These are phyloP conservation scores for Zaprionus capensis DNA, from an alignment of 1,140 invertebrate species.

Conservation along the genomic window DNA sequence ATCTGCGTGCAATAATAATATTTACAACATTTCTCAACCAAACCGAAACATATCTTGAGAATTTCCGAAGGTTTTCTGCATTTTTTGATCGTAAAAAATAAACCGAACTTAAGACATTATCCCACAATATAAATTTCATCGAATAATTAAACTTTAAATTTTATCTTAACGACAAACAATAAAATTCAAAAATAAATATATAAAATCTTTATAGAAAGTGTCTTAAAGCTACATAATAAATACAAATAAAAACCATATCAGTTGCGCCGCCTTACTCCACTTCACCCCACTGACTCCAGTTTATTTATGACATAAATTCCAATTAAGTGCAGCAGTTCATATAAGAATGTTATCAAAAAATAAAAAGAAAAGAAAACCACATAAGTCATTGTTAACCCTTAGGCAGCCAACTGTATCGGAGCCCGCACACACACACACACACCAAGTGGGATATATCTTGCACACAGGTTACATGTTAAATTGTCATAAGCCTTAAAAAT, in stretches of 20 bases:
- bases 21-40: too few relatives aligned
- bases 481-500: slow-evolving; percentile 81
- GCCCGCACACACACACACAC: neutral
- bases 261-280: neutral
- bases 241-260: neutral
- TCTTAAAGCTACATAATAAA: neutral
- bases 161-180: neutral
- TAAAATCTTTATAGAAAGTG: neutral
- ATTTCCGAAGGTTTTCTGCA: too few relatives aligned
- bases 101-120: too few relatives aligned
- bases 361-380: slow-evolving; percentile 17
- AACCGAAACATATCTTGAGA: too few relatives aligned
- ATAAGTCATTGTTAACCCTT: slow-evolving; percentile 60
- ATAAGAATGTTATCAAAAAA: slow-evolving; percentile 25
- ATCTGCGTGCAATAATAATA: too few relatives aligned
- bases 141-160: too few relatives aligned
- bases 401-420: slow-evolving; percentile 27
- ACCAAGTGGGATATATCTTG: slow-evolving; percentile 14
- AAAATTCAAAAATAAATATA: neutral
- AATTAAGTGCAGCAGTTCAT: slow-evolving; percentile 53
- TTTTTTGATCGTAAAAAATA: too few relatives aligned
- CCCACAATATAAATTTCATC: too few relatives aligned
- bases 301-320: slow-evolving; percentile 59
- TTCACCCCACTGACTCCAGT: neutral
- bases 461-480: slow-evolving; percentile 62